These are phyloP conservation scores for Silurus aristotelis DNA, from an alignment of 2,797 vertebrate species.

Conservation along the genomic window DNA sequence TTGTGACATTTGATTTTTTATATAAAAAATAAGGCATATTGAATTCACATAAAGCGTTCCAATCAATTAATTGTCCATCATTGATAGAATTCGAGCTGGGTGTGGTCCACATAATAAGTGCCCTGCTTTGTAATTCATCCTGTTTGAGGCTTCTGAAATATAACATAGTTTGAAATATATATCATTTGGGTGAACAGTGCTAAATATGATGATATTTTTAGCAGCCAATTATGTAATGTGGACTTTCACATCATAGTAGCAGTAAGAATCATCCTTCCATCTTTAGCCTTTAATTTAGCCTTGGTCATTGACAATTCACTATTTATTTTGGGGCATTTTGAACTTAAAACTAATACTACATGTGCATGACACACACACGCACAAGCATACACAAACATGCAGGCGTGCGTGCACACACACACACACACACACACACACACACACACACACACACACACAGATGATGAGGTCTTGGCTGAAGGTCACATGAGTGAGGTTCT, in stretches of 20 bases:
- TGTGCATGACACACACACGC: neutral
- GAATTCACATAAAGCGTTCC: neutral
- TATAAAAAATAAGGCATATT: neutral
- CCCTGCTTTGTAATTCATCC: neutral
- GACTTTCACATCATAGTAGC: constrained; percentile 19
- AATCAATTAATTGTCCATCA: neutral
- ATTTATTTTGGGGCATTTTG: neutral
- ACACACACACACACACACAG: neutral
- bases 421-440: neutral
- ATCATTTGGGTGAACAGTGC: neutral
- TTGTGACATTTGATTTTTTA: neutral
- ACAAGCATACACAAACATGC: no score
- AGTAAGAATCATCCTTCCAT: neutral
- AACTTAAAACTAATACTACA: neutral
- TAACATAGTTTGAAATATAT: neutral
- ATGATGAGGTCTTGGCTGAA: neutral
- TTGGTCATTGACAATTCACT: neutral
- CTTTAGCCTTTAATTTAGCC: neutral
- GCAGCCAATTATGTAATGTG: constrained; percentile 1
- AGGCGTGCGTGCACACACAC: neutral
- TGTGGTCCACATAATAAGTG: neutral
- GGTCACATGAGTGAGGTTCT: neutral
- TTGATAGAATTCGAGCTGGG: constrained; percentile 5
- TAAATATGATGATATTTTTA: neutral
- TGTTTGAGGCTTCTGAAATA: neutral